A percentile compares a stretch with the other conserved stretches of the same genome.
Evolutionary conservation across 2,113 vertebrate genomes (phyloP).

Genomic region (Phalacrocorax carbo): DNA sequence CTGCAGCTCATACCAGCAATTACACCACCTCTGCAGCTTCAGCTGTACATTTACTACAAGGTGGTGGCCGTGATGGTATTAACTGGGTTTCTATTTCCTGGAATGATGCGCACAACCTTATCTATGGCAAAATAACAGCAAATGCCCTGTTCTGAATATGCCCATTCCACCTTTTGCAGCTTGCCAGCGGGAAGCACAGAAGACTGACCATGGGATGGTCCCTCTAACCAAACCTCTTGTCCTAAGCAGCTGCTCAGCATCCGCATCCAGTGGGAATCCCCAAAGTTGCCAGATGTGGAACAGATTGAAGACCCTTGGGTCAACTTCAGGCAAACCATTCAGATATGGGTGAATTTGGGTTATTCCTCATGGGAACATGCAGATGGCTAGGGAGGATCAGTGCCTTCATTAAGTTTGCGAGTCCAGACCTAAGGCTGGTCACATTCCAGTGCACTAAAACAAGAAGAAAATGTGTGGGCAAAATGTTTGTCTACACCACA

Average conservation of each 20-base stretch:
- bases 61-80: neutral
- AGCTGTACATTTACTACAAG: neutral
- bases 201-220: rapidly evolving
- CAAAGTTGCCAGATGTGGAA: neutral
- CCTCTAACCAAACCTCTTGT: neutral
- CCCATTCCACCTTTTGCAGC: neutral
- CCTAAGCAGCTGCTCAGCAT: neutral
- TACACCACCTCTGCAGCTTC: neutral
- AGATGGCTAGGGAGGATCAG: neutral
- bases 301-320: neutral
- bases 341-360: neutral
- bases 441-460: neutral
- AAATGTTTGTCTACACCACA: neutral
- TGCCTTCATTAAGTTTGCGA: neutral
- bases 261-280: rapidly evolving
- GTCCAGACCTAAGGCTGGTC: neutral
- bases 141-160: neutral
- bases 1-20: neutral
- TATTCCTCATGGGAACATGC: neutral
- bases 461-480: neutral
- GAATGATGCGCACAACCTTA: neutral
- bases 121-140: neutral
- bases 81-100: neutral
- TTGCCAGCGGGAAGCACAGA: neutral
- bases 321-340: neutral